Conservation (phyloP, 2,888 invertebrate species). For the Sepiola atlantica region DNA sequence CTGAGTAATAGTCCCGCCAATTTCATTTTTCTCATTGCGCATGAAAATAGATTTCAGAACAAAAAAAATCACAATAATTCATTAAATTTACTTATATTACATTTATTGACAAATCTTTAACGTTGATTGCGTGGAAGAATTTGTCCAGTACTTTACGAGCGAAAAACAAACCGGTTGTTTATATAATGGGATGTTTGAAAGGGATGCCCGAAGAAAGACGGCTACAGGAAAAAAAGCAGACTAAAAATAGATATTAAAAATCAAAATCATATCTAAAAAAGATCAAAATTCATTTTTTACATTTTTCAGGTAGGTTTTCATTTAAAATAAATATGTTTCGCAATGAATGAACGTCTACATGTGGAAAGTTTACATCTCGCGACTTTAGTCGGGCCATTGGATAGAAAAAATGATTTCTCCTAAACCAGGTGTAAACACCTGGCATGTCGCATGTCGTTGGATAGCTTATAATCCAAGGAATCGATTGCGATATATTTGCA, state of each 20-base stretch:
- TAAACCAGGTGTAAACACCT: slow-evolving; percentile 14
- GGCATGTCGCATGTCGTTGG: slow-evolving; percentile 48
- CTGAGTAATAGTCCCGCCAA: slow-evolving; percentile 40
- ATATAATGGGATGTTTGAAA: neutral
- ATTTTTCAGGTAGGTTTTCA: neutral
- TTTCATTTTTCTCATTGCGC: slow-evolving; percentile 41
- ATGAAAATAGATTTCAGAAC: neutral
- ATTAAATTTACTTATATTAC: neutral
- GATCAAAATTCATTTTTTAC: neutral
- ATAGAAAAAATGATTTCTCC: slow-evolving; percentile 43
- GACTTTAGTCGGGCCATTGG: neutral
- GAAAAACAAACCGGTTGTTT: neutral
- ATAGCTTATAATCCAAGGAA: slow-evolving; percentile 45
- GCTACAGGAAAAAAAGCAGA: slow-evolving; percentile 45
- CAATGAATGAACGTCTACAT: neutral
- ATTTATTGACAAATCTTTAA: neutral
- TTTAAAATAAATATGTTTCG: neutral
- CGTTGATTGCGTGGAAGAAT: neutral
- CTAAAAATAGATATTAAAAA: slow-evolving; percentile 34
- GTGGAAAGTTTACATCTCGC: slow-evolving; percentile 40
- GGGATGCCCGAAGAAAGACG: neutral
- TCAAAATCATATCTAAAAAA: slow-evolving; percentile 33
- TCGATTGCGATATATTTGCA: slow-evolving; percentile 40
- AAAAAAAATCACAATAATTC: slow-evolving; percentile 23
- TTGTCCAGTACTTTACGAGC: neutral